A percentile compares a stretch with the other conserved stretches of the same genome.
These are phyloP conservation scores for Nomada flava DNA, from an alignment of 2,888 invertebrate genomes.

Conservation along the genomic window DNA sequence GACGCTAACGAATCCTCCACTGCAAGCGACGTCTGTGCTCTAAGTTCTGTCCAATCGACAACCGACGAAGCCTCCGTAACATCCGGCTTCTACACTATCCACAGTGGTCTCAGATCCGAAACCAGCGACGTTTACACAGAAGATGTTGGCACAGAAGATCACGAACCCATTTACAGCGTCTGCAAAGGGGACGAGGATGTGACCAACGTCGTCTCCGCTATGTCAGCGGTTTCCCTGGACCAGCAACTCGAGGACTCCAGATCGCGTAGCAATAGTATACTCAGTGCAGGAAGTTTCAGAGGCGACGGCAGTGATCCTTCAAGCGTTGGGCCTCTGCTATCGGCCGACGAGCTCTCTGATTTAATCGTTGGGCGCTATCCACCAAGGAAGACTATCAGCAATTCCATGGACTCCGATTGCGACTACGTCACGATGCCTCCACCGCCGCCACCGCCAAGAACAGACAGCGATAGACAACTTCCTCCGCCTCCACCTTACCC, in stretches of 20 bases:
- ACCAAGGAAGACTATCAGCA: conserved; percentile 91
- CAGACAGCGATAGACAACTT: conserved; percentile 87
- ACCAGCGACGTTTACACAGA: conserved; percentile 82
- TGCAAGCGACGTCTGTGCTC: conserved; percentile 79
- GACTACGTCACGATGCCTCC: conserved; percentile 93
- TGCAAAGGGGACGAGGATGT: conserved; percentile 80
- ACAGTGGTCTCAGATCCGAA: conserved; percentile 81
- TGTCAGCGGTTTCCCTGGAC: conserved; percentile 61
- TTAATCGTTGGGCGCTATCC: conserved; percentile 93
- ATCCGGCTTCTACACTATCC: conserved; percentile 83
- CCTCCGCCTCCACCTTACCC: conserved; percentile 85
- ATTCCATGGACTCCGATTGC: conserved; percentile 94
- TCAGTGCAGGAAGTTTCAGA: conserved; percentile 93
- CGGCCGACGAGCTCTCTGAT: conserved; percentile 93
- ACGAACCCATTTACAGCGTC: conserved; percentile 82
- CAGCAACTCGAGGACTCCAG: conserved; percentile 74
- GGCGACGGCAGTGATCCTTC: conserved; percentile 96
- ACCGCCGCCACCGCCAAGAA: conserved; percentile 88
- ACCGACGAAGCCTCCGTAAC: conserved; percentile 83
- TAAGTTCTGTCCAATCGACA: conserved; percentile 82
- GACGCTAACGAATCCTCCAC: conserved; percentile 79
- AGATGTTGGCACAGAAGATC: conserved; percentile 76
- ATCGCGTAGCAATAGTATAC: conserved; percentile 89
- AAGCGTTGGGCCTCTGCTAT: conserved; percentile 90
- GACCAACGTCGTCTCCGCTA: conserved; percentile 47